These are phyloP conservation scores for Grus americana DNA, from an alignment of 2,113 vertebrate genomes.

Conservation along the genomic window DNA sequence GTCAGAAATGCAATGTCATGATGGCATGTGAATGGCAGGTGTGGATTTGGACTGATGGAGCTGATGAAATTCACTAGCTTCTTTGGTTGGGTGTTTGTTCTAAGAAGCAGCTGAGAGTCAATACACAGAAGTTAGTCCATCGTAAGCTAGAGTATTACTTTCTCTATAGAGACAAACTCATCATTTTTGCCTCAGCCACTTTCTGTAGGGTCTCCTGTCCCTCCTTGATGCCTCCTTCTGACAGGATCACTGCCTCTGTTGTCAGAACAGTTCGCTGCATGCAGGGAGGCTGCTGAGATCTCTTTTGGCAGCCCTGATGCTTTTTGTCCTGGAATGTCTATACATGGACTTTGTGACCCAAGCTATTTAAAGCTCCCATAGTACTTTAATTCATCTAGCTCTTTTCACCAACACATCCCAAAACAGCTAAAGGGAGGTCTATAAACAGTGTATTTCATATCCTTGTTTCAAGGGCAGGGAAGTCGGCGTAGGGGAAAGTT, in stretches of 20 bases:
- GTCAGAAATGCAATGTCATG: background rate
- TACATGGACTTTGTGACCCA: background rate
- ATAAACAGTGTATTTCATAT: background rate
- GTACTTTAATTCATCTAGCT: background rate
- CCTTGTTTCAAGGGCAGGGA: background rate
- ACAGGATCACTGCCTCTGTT: background rate
- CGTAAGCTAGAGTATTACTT: background rate
- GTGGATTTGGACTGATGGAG: background rate
- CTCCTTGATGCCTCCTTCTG: background rate
- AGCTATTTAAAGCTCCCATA: background rate
- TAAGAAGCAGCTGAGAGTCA: background rate
- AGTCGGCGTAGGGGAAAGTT: background rate
- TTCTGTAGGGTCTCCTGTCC: background rate
- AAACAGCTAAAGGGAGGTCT: background rate
- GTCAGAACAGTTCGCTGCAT: background rate
- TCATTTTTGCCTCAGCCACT: background rate
- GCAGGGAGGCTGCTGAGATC: background rate
- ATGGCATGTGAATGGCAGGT: background rate
- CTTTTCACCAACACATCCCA: background rate
- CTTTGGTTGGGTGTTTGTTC: background rate
- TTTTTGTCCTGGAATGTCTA: background rate
- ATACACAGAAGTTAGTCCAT: background rate
- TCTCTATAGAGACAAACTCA: background rate
- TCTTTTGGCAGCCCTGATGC: background rate
- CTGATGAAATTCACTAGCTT: background rate